Evolutionary conservation across 1,140 invertebrate species (phyloP), one percentile per base, ranked within the genome.

Genomic region (Atopsyche davidsoni): DNA sequence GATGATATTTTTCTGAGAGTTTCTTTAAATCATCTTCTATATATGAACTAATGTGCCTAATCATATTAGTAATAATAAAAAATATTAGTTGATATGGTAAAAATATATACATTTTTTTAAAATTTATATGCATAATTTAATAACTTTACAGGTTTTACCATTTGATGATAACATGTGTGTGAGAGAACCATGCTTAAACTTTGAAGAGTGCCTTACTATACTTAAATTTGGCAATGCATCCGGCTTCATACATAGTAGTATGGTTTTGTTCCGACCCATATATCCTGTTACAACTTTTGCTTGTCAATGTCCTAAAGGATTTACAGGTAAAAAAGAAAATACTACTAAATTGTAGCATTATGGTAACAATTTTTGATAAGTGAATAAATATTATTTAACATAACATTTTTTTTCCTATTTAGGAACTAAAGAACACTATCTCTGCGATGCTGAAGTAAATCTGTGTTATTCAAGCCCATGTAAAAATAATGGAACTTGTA

Each of bases 161-260:
- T 97, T 98, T 68, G 93, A 96, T 64, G 96, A 98, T 65, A 96
- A 98, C 68, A 75, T 98, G 0, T 99, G 96, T 68, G 87, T 96
- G 0, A 79, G 86, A 14, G 96, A 99, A 64, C 95, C 95, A 0
- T 99, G 96, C 63, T 72, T 95, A 0, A 96, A 98, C 69, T 98
- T 85, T 66, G 93, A 98, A 65, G 85, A 92, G 62, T 99, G 96
- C 61, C 64, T 91, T 0, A 92, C 91, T 0, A 87, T 94, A 0
- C 73, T 96, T 1, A 93, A 93, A 64, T 97, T 97, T 62, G 92
- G 91, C 0, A 93, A 93, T 66, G 92, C 92, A 1, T 91, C 89
- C 0, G 87, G 85, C 0, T 96, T 97, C 62, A 86, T 96, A n/a
- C 78, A 81, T 49, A 95, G 94, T 51, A 84, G 89, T 56, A 89